Percentiles rank a stretch among this genome's conserved stretches.
phyloP scores from a whole-genome alignment of 2,888 invertebrate species.

The Macropis europaea region DNA sequence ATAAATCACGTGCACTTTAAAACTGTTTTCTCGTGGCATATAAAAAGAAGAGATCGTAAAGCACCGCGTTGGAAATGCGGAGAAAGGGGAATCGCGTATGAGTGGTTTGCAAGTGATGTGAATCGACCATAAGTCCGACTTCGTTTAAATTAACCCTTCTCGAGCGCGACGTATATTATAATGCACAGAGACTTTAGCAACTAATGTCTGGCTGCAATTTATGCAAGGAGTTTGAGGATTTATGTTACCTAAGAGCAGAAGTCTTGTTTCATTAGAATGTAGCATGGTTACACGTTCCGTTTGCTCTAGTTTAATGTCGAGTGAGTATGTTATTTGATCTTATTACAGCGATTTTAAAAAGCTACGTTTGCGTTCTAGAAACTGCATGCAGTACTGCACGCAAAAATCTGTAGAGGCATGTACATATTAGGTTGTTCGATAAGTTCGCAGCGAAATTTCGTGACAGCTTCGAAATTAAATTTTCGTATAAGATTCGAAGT shows the following conservation, averaged over 20 bases:
- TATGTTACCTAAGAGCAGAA: not conserved
- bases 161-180: conserved; percentile 1
- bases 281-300: not conserved
- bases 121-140: conserved; percentile 1
- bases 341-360: not conserved
- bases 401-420: too few relatives aligned
- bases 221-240: not conserved
- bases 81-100: conserved; percentile 35
- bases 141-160: conserved; percentile 2
- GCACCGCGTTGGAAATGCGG: conserved; percentile 11
- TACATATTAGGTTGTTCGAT: too few relatives aligned
- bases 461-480: too few relatives aligned
- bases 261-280: not conserved
- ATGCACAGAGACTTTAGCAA: not conserved
- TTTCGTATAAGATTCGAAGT: too few relatives aligned
- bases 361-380: too few relatives aligned
- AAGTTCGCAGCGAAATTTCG: too few relatives aligned
- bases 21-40: conserved; percentile 21
- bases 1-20: conserved; percentile 42
- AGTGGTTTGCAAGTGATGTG: conserved; percentile 8
- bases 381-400: too few relatives aligned
- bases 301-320: not conserved
- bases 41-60: conserved; percentile 34
- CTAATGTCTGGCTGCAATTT: not conserved
- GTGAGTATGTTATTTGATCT: not conserved